Percentiles rank a stretch among this genome's conserved stretches.
Evolutionary conservation across 2,888 invertebrate species (phyloP).

Genomic region (Aleiodes alternator): DNA sequence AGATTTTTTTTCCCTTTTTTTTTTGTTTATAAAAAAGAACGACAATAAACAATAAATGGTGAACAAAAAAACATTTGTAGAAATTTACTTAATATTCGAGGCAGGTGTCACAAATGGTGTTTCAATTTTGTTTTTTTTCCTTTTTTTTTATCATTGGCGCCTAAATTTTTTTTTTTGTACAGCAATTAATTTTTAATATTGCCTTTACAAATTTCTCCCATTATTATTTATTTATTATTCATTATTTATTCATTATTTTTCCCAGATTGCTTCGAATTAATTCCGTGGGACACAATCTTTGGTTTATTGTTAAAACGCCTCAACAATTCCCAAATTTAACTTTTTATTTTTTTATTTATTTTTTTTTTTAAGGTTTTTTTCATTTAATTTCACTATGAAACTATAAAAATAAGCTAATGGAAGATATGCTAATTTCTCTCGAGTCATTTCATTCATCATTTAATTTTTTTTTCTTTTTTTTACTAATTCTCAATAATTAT

Average conservation of each 20-base stretch:
- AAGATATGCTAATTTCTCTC: constrained; percentile 47
- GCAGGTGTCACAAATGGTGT: constrained; percentile 4
- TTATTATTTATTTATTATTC: constrained; percentile 9
- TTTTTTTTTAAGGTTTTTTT: constrained; percentile 8
- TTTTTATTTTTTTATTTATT: neutral
- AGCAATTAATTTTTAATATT: constrained; percentile 31
- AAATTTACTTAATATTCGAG: constrained; percentile 29
- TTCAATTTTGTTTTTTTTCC: neutral
- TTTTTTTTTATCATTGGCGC: neutral
- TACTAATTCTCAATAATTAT: constrained; percentile 12
- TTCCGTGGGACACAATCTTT: constrained; percentile 37
- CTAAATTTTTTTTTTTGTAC: constrained; percentile 17
- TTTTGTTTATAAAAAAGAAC: constrained; percentile 1
- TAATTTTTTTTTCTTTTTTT: constrained; percentile 1
- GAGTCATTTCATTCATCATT: constrained; percentile 20
- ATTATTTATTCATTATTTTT: too few relatives aligned
- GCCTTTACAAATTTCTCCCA: constrained; percentile 2
- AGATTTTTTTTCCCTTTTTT: neutral
- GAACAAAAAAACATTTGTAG: constrained; percentile 12
- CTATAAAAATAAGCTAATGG: constrained; percentile 54
- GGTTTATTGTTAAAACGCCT: constrained; percentile 25
- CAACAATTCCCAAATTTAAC: neutral
- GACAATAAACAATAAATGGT: constrained; percentile 16
- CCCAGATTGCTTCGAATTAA: constrained; percentile 38
- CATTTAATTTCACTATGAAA: constrained; percentile 43